Evolutionary conservation across 2,797 vertebrate genomes (phyloP), one percentile per base, ranked within the genome.

Genomic region (Columba guinea): DNA sequence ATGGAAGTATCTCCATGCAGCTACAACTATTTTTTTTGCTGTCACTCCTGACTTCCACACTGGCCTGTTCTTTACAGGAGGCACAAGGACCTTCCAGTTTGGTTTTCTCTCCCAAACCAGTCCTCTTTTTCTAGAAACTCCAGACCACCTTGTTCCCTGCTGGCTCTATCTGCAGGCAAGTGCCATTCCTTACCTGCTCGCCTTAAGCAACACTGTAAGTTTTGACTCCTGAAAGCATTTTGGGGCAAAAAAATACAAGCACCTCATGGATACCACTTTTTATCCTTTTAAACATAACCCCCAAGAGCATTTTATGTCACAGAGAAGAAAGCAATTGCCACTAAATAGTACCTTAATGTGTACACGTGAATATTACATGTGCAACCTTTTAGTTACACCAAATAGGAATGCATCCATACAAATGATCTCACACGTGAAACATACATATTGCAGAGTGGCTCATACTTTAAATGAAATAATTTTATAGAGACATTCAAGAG

Each of bases 401-500:
- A 65, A 27, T 0, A 88, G 26, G 44, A 69, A 7, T 0, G 4
- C 51, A 65, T 14, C 39, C 37, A 28, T 20, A 69, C 9, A 34
- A 70, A 80, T 39, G 37, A 52, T 56, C 52, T 82, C 63, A 23
- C 15, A 85, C 0, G 0, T 67, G 49, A 82, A 83, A 84, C 48
- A 35, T 20, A 68, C 6, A n/a, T 41, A 90, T 8, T 16, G 23
- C 26, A 93, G 86, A 87, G 62, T 39, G 16, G 37, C 56, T 74
- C 84, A 79, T 34, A 79, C 18, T 77, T 91, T 44, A 70, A 94
- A 84, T 56, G n/a, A 87, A 96, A 79, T 93, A 87, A 91, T 89
- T 95, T 94, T 84, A 91, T 62, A 89, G 51, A 94, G 63, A 70
- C 78, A 83, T 87, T 82, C 87, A 79, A 58, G 90, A 94, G 74